Evolutionary conservation across 2,888 invertebrate species (phyloP), one percentile per base, ranked within the genome.

Genomic region (Tetramorium bicarinatum): DNA sequence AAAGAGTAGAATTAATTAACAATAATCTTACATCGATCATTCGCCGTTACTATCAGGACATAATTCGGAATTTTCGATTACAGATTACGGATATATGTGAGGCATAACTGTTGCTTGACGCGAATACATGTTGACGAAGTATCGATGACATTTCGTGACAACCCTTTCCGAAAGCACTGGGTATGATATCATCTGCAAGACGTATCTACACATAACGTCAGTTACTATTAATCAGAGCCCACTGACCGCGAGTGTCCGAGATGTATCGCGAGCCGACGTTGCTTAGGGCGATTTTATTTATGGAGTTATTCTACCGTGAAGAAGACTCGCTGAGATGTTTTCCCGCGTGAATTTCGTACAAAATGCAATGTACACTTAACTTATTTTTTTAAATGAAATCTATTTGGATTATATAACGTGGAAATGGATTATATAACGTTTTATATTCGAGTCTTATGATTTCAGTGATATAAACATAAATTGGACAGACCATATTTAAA

Each of bases 111-210:
- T 71, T 71, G 47, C 56, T 21, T 47, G 34, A 67, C n/a, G 29
- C 25, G 25, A 56, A 44, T 41, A 79, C 29, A 34, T 69, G 69
- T 15, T 56, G 29, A 77, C 52, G 52, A 59, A 38, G 47, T 71
- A 71, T 79, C 47, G 21, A 67, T 71, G 77, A 67, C 67, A n/a
- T 77, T 67, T 34, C 77, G 29, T 56, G 77, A 77, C 77, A 77
- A 59, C 71, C 71, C 56, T 44, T 80, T 71, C 71, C 47, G 56
- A 8, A 71, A 47, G 79, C 59, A 80, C 2, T 18, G 56, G 15
- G 79, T n/a, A 71, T 80, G 59, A 80, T 71, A 80, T 80, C 59
- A 71, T 80, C 79, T 80, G 79, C 79, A 80, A 80, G 71, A 80
- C 71, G 47, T 71, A 80, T 71, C 71, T 25, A 71, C 18, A n/a